A percentile compares a stretch with the other conserved stretches of the same genome.
Evolutionary conservation across 2,888 invertebrate genomes (phyloP).

Genomic region (Sthenelais limicola): DNA sequence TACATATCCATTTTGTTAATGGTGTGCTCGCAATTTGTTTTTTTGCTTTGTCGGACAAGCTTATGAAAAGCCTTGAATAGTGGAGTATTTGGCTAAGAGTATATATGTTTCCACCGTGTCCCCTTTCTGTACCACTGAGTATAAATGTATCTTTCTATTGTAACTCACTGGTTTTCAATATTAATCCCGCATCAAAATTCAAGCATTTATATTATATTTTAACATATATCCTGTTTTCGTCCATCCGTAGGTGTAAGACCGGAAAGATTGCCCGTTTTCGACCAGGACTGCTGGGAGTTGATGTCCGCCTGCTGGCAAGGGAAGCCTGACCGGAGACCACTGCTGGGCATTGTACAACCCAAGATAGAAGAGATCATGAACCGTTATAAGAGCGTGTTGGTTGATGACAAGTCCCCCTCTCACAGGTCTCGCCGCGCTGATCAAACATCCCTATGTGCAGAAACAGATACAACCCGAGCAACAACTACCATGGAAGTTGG

Average conservation of each 20-base stretch:
- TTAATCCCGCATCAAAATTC: no score
- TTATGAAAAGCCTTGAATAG: no score
- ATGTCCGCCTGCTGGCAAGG: conserved; percentile 90
- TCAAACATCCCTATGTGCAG: not conserved
- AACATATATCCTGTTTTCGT: no score
- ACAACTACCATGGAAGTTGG: conserved; percentile 30
- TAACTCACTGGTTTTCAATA: no score
- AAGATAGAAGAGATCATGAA: conserved; percentile 76
- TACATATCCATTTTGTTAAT: no score
- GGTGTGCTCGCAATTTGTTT: no score
- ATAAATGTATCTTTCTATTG: no score
- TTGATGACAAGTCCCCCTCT: not conserved
- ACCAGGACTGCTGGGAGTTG: conserved; percentile 85
- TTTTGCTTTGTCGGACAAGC: no score
- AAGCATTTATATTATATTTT: no score
- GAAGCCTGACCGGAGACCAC: conserved; percentile 81
- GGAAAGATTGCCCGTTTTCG: conserved; percentile 83
- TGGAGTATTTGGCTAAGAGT: no score
- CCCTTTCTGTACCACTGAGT: no score
- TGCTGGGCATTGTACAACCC: conserved; percentile 85
- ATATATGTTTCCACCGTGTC: no score
- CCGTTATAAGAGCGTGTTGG: not conserved
- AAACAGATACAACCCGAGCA: conserved; percentile 10
- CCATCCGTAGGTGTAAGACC: conserved; percentile 85
- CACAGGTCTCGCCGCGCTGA: not conserved